These are phyloP conservation scores for Eilema caniola DNA, from an alignment of 2,888 invertebrate genomes.

Conservation along the genomic window DNA sequence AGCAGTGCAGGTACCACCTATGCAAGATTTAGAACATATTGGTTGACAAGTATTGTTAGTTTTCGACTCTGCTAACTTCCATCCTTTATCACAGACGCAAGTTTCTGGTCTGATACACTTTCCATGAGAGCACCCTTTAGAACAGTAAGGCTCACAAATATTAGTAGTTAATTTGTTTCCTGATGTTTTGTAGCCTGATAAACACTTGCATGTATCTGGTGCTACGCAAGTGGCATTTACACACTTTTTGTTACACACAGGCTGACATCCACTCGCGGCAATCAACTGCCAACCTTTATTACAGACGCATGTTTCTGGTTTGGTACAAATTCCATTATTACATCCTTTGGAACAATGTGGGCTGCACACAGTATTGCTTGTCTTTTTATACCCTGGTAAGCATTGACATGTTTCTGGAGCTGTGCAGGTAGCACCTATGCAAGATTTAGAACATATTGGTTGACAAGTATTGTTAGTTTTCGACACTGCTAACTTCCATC, in stretches of 20 bases:
- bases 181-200: conserved; percentile 8
- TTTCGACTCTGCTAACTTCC: conserved; percentile 11
- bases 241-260: background rate
- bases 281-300: background rate
- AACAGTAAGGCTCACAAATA: conserved; percentile 28
- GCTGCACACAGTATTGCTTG: background rate
- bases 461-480: conserved; percentile 18
- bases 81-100: conserved; percentile 29
- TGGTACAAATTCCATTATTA: background rate
- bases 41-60: conserved; percentile 20
- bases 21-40: conserved; percentile 23
- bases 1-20: conserved; percentile 16
- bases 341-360: background rate
- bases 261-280: background rate
- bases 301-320: background rate
- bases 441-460: conserved; percentile 28
- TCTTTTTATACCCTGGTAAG: background rate
- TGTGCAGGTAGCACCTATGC: conserved; percentile 15
- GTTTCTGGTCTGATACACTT: conserved; percentile 32
- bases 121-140: conserved; percentile 23
- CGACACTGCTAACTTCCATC: conserved; percentile 20
- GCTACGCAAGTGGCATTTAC: conserved; percentile 1
- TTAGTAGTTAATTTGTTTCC: background rate
- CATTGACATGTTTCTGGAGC: conserved; percentile 27
- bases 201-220: conserved; percentile 15